Percentiles rank a stretch among this genome's conserved stretches.
Evolutionary conservation across 2,888 invertebrate genomes (phyloP).

Genomic region (Cremastinae sp.): DNA sequence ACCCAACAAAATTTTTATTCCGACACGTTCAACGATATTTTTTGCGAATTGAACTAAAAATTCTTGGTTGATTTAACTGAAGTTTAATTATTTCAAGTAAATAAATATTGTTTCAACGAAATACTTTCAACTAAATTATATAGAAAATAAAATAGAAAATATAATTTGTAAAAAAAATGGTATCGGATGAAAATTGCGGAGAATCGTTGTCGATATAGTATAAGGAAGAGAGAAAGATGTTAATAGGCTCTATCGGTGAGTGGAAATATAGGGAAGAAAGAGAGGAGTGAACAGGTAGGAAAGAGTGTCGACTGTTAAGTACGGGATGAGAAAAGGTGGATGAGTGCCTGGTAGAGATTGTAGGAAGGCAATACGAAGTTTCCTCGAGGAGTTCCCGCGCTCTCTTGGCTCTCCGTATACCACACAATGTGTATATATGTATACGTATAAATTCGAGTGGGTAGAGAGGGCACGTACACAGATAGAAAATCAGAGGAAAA

Average conservation of each 20-base stretch:
- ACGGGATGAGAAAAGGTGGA: slow-evolving; percentile 26
- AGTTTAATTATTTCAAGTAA: too few species aligned
- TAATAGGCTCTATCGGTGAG: background rate
- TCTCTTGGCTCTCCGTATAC: slow-evolving; percentile 13
- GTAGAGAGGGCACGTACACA: background rate
- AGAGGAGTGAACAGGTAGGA: background rate
- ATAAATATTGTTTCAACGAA: too few species aligned
- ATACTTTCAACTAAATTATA: too few species aligned
- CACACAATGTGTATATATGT: background rate
- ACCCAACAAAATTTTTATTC: too few species aligned
- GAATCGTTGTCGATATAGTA: background rate
- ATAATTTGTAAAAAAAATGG: background rate
- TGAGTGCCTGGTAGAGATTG: slow-evolving; percentile 52
- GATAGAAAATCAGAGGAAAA: slow-evolving; percentile 39
- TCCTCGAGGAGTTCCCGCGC: slow-evolving; percentile 48
- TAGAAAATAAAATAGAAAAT: background rate
- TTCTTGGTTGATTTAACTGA: too few species aligned
- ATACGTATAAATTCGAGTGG: background rate
- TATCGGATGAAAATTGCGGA: background rate
- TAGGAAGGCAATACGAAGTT: slow-evolving; percentile 37
- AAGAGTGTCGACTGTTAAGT: background rate
- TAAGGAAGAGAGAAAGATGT: slow-evolving; percentile 7
- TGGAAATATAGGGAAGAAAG: background rate
- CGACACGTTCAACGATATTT: too few species aligned
- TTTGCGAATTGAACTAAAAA: too few species aligned